Evolutionary conservation across 2,888 invertebrate species (phyloP).

Genomic region (Orchesellides sinensis): DNA sequence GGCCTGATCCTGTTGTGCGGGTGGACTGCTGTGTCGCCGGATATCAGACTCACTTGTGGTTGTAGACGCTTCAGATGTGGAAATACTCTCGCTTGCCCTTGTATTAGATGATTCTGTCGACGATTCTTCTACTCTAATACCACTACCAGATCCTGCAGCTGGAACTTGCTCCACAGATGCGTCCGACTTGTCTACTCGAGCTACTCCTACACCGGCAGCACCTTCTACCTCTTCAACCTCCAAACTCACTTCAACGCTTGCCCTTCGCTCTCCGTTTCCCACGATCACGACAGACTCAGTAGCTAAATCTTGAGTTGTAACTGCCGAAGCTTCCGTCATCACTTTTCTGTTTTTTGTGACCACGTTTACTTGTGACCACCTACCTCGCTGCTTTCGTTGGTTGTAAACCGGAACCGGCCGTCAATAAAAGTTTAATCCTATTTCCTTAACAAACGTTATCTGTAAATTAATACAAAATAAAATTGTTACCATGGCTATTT

Average conservation of each 20-base stretch:
- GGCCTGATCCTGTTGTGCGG: not conserved
- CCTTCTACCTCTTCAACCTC: not conserved
- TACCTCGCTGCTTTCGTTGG: no score
- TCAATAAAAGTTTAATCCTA: no score
- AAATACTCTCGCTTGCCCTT: not conserved
- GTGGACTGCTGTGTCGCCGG: not conserved
- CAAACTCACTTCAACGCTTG: not conserved
- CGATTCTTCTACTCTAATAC: no score
- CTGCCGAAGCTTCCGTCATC: constrained; percentile 54
- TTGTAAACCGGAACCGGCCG: no score
- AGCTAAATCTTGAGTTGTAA: constrained; percentile 8
- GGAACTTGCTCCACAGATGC: not conserved
- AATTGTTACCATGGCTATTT: no score
- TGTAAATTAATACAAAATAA: no score
- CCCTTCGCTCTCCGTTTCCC: no score
- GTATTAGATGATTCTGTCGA: no score
- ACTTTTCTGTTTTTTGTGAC: constrained; percentile 36
- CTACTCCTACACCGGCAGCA: no score
- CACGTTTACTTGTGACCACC: constrained; percentile 52
- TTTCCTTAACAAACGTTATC: no score
- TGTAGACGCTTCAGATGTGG: not conserved
- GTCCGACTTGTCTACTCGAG: not conserved
- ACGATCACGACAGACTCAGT: not conserved
- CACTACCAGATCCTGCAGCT: not conserved
- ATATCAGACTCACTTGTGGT: not conserved